A percentile compares a stretch with the other conserved stretches of the same genome.
phyloP scores from a whole-genome alignment of 35 echinoderm and acorn worm genomes.

The Strongylocentrotus purpuratus region DNA sequence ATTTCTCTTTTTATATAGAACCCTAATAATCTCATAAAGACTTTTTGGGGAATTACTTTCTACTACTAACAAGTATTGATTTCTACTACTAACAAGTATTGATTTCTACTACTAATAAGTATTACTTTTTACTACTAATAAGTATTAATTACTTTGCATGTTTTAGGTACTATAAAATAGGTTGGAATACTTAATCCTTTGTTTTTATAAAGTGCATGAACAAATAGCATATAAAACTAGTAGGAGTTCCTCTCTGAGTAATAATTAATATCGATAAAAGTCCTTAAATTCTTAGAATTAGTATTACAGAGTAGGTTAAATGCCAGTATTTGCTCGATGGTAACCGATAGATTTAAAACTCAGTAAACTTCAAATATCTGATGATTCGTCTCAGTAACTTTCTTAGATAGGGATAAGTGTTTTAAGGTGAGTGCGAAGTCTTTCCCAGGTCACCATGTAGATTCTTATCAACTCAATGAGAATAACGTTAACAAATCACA shows the following conservation, averaged over 20 bases:
- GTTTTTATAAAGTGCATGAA: background rate
- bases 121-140: too few relatives aligned
- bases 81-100: too few relatives aligned
- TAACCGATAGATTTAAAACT: background rate
- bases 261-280: background rate
- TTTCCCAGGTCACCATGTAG: background rate
- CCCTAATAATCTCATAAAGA: too few relatives aligned
- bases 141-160: background rate
- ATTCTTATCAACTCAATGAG: conserved; percentile 12
- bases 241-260: background rate
- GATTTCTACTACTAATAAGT: too few relatives aligned
- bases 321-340: background rate
- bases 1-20: too few relatives aligned
- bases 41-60: too few relatives aligned
- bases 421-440: conserved; percentile 23
- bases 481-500: background rate
- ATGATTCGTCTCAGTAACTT: background rate
- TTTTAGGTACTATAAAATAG: too few relatives aligned
- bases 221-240: background rate
- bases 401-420: background rate
- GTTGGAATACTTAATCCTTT: too few relatives aligned
- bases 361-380: too few relatives aligned
- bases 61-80: too few relatives aligned
- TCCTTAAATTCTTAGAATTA: background rate
- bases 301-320: background rate